These are phyloP conservation scores for Harpalus rubripes DNA, from an alignment of 2,888 invertebrate genomes.

Conservation along the genomic window DNA sequence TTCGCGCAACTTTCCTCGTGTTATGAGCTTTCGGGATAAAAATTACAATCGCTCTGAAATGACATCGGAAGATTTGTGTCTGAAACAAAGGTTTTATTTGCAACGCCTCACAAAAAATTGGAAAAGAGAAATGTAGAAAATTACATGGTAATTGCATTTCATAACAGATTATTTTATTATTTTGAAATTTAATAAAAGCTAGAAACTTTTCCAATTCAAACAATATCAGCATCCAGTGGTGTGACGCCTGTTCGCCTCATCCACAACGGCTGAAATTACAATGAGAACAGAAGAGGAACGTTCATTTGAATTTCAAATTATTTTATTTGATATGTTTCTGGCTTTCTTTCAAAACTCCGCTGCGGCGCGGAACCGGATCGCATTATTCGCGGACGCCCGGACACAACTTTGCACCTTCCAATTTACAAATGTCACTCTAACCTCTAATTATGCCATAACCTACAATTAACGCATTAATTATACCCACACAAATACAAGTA, in stretches of 20 bases:
- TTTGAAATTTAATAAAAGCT: conserved; percentile 71
- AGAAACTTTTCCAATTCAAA: conserved; percentile 72
- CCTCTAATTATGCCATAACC: not conserved
- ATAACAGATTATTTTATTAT: conserved; percentile 70
- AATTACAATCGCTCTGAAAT: conserved; percentile 17
- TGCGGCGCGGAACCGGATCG: not conserved
- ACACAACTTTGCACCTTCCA: not conserved
- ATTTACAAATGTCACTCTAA: not conserved
- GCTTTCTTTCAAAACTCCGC: conserved; percentile 24
- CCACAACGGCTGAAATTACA: conserved; percentile 68
- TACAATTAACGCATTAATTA: not conserved
- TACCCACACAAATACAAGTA: too few species aligned
- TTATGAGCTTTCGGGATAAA: conserved; percentile 5
- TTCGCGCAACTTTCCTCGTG: too few species aligned
- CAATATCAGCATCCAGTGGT: conserved; percentile 68
- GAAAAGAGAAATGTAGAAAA: conserved; percentile 59
- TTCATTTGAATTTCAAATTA: conserved; percentile 72
- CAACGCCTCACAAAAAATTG: conserved; percentile 47
- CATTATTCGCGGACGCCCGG: not conserved
- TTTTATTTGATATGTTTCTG: conserved; percentile 70
- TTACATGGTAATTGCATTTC: conserved; percentile 67
- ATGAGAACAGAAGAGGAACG: conserved; percentile 68
- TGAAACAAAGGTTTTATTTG: conserved; percentile 56
- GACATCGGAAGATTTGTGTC: conserved; percentile 45
- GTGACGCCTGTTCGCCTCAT: conserved; percentile 46